A percentile compares a stretch with the other conserved stretches of the same genome.
Evolutionary conservation across 30 jellyfish, hydroid and myxozoan species (phyloP).

Genomic region (Haliclystus octoradiatus): DNA sequence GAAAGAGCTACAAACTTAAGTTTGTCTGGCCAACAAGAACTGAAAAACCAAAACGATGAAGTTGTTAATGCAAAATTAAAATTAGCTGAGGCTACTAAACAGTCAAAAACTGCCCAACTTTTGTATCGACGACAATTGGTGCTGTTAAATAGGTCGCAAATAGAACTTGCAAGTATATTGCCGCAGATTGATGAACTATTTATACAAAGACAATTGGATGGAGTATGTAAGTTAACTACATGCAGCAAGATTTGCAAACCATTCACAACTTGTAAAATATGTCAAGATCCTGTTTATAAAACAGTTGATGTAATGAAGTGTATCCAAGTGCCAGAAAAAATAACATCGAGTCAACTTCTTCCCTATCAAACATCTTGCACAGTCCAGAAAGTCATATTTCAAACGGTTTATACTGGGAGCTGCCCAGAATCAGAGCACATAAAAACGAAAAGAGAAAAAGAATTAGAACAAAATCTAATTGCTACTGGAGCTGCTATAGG

Average conservation of each 20-base stretch:
- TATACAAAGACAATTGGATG: slow-evolving; percentile 2
- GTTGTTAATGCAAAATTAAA: background rate
- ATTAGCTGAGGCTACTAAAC: background rate
- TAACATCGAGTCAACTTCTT: slow-evolving; percentile 4
- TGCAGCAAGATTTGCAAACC: slow-evolving; percentile 18
- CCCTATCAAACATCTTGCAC: slow-evolving; percentile 16
- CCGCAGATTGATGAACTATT: background rate
- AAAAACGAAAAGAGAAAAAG: slow-evolving; percentile 6
- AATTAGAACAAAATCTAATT: slow-evolving; percentile 5
- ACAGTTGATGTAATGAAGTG: slow-evolving; percentile 31
- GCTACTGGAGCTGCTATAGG: slow-evolving; percentile 44
- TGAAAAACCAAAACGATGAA: background rate
- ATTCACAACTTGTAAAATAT: slow-evolving; percentile 31
- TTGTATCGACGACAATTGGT: background rate
- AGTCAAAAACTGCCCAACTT: background rate
- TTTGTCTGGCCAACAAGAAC: background rate
- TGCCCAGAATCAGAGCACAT: slow-evolving; percentile 17
- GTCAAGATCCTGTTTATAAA: slow-evolving; percentile 34
- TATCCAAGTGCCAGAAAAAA: slow-evolving; percentile 7
- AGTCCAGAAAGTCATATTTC: slow-evolving; percentile 19
- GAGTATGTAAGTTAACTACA: background rate
- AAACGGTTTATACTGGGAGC: slow-evolving; percentile 39
- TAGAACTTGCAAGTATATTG: background rate
- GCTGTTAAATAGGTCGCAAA: background rate
- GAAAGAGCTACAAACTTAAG: background rate